Conservation (phyloP, 2,888 invertebrate species). For the Taphrorychus bicolor region DNA sequence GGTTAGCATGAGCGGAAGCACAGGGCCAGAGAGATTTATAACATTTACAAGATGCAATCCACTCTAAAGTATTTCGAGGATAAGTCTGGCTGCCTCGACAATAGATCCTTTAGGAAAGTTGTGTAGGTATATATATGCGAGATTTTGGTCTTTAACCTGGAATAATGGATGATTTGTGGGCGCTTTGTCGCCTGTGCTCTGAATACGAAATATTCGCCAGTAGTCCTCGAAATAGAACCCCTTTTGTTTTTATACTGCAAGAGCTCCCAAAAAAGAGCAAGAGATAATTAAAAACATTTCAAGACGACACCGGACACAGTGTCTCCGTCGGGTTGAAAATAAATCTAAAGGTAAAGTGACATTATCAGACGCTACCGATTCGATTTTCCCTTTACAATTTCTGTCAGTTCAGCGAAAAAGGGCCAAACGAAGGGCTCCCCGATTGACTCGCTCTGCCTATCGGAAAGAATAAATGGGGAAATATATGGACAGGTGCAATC, state of each 20-base stretch:
- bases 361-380: constrained; percentile 55
- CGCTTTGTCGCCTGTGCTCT: constrained; percentile 47
- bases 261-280: neutral
- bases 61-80: constrained; percentile 57
- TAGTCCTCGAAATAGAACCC: neutral
- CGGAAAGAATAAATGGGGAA: constrained; percentile 54
- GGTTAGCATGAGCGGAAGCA: constrained; percentile 58
- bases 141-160: constrained; percentile 54
- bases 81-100: constrained; percentile 52
- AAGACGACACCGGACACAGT: constrained; percentile 33
- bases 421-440: constrained; percentile 46
- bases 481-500: constrained; percentile 61
- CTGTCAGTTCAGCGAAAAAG: constrained; percentile 58
- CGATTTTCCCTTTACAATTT: constrained; percentile 54
- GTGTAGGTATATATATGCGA: constrained; percentile 57
- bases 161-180: constrained; percentile 59
- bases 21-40: constrained; percentile 55
- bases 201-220: constrained; percentile 44
- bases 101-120: constrained; percentile 56
- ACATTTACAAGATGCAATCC: constrained; percentile 59
- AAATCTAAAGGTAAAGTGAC: constrained; percentile 58
- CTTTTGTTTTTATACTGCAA: neutral
- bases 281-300: constrained; percentile 42
- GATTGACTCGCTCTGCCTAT: constrained; percentile 43
- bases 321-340: constrained; percentile 50